Base-by-base conservation (phyloP, 2,797 vertebrate genomes). In the Tenualosa thibaudeaui region DNA sequence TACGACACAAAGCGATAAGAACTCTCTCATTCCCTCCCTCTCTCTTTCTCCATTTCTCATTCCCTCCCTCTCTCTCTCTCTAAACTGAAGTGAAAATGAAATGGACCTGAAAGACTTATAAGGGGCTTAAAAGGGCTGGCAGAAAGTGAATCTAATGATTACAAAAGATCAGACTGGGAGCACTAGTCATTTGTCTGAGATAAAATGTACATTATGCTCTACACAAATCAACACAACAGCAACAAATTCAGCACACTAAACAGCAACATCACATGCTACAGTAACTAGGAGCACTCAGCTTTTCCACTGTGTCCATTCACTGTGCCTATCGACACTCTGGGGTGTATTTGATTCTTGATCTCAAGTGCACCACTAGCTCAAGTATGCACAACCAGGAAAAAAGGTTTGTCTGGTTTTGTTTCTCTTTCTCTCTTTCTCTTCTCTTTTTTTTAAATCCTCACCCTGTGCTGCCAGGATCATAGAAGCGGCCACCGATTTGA, bases 401-500 rank as follows among this genome's bases (percentile, higher is more conserved):
- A 75, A 40, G 17, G 17, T 46, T 43, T 46, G 37, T 46, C 71
- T 13, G 5, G 40, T 78, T 19, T 37, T 40, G 9, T 24, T 24
- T 51, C 50, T 51, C 50, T 9, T 50, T 9, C n/a, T n/a, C n/a
- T n/a, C n/a, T 31, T 31, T 31, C 1, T 31, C 1, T 31, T 31
- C 1, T 31, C 3, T 46, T 46, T 22, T 22, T 3, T 31, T 0
- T 5, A 46, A 43, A 75, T 43, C 71, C 71, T 40, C 37, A 19
- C 15, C 2, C 24, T 40, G 13, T 40, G 17, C 71, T 46, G 40
- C 71, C 43, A 43, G 71, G 71, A 78, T 43, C 71, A 78, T 78
- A 46, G 22, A 78, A 78, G 71, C 71, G 22, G 71, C 46, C 71
- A 46, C 17, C 17, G 71, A 78, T 78, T 46, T 78, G 15, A 78